A percentile compares a stretch with the other conserved stretches of the same genome.
Evolutionary conservation across 2,113 vertebrate genomes (phyloP).

Genomic region (Todiramphus saurophagus): DNA sequence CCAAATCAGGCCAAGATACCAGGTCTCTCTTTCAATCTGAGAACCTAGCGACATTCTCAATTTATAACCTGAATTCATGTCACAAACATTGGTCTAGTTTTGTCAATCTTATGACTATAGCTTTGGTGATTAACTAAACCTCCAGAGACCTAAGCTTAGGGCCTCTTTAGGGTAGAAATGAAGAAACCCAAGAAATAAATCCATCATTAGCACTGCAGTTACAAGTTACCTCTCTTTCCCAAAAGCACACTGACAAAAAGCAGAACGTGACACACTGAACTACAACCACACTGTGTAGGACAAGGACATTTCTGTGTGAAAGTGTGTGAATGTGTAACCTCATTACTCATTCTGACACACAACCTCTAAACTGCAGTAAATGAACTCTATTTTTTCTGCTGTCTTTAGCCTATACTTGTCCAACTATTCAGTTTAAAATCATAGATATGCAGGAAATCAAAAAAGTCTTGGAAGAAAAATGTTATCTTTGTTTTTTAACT

Average conservation of each 20-base stretch:
- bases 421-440: background rate
- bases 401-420: background rate
- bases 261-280: background rate
- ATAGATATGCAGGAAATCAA: background rate
- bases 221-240: background rate
- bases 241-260: background rate
- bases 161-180: background rate
- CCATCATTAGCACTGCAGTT: background rate
- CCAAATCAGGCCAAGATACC: background rate
- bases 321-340: background rate
- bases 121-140: background rate
- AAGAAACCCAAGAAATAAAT: background rate
- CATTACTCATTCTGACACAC: background rate
- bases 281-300: background rate
- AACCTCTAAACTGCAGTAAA: background rate
- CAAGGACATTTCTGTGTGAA: background rate
- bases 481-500: background rate
- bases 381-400: background rate
- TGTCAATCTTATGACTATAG: too few species aligned
- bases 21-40: background rate
- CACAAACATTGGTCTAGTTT: too few species aligned
- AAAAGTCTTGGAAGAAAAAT: background rate
- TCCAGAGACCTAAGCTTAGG: background rate
- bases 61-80: background rate
- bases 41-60: background rate